Conservation (phyloP, 2,113 vertebrate species). For the Aegithalos caudatus region DNA sequence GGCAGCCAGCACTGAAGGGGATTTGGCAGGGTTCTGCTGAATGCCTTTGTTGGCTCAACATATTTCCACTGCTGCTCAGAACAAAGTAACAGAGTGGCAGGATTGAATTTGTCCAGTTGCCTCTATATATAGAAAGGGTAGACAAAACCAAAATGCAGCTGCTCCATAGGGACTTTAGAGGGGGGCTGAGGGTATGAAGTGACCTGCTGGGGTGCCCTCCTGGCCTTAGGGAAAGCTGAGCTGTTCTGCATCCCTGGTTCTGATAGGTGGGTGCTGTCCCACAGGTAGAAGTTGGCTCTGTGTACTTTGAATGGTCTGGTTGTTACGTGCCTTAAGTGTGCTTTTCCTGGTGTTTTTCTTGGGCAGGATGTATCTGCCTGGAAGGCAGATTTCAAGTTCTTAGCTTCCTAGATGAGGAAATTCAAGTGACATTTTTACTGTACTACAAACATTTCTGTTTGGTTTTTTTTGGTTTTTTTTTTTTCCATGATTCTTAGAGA, state of each 20-base stretch:
- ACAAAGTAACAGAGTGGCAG: neutral
- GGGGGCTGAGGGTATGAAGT: neutral
- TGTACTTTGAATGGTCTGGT: neutral
- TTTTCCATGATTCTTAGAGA: neutral
- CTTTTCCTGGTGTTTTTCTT: neutral
- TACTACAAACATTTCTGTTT: neutral
- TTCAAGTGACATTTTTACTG: neutral
- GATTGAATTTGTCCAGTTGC: slow-evolving; percentile 13
- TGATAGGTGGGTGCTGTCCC: neutral
- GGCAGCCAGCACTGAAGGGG: neutral
- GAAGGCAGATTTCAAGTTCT: neutral
- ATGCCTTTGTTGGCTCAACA: slow-evolving; percentile 32
- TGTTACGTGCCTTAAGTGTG: neutral
- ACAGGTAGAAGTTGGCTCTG: neutral
- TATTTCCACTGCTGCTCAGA: slow-evolving; percentile 18
- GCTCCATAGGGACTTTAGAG: neutral
- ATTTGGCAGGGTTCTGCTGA: slow-evolving; percentile 15
- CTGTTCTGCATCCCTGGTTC: neutral
- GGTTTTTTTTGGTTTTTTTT: too few relatives aligned
- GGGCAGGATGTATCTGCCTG: neutral
- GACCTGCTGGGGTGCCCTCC: neutral
- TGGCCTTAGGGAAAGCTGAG: neutral
- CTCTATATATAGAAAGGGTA: slow-evolving; percentile 31
- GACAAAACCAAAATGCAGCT: slow-evolving; percentile 4
- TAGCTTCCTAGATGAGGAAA: neutral